phyloP scores from a whole-genome alignment of 2,888 invertebrate genomes.

The Amphimallon solstitiale region DNA sequence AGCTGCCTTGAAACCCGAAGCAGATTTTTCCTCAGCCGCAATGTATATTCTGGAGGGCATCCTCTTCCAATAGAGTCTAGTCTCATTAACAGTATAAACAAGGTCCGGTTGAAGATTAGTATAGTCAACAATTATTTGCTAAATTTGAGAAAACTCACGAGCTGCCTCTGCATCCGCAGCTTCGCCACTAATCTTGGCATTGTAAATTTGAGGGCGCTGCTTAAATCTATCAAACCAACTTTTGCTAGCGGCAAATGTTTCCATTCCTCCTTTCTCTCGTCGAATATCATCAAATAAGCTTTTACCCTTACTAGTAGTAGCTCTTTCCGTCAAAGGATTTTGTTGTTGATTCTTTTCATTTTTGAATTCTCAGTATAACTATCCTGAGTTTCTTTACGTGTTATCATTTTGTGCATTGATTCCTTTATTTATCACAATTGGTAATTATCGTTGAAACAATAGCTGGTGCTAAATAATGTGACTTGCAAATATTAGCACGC shows the following conservation, averaged over 20 bases:
- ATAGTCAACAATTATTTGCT: neutral
- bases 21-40: neutral
- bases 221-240: too few relatives aligned
- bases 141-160: neutral
- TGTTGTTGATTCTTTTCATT: too few relatives aligned
- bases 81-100: constrained; percentile 2
- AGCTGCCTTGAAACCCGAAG: constrained; percentile 3
- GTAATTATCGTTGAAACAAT: too few relatives aligned
- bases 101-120: neutral
- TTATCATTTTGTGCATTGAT: too few relatives aligned
- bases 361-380: too few relatives aligned
- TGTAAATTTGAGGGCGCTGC: neutral
- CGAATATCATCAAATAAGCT: neutral
- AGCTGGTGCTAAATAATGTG: too few relatives aligned
- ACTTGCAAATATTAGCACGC: too few relatives aligned
- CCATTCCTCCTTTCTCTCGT: neutral
- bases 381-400: too few relatives aligned
- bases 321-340: too few relatives aligned
- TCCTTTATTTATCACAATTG: too few relatives aligned
- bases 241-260: neutral
- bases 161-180: constrained; percentile 1
- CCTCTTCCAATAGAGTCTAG: neutral
- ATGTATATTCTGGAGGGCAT: neutral
- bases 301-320: neutral
- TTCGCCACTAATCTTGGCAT: neutral